Evolutionary conservation across 1,140 invertebrate species (phyloP), one percentile per base, ranked within the genome.

Genomic region (Drosophila nigromelanica): DNA sequence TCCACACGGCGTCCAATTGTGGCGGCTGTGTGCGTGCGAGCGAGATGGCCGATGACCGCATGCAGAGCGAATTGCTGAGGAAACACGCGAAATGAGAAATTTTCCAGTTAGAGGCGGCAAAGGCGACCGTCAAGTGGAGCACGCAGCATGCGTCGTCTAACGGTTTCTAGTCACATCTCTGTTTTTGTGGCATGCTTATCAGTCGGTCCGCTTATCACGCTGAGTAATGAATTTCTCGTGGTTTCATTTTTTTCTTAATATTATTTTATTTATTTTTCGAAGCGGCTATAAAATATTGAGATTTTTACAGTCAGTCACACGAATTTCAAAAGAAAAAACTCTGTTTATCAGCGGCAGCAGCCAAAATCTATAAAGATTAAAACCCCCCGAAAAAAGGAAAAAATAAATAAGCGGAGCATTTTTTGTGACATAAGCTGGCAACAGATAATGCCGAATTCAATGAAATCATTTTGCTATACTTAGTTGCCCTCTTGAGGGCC

Each of bases 61-160:
- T 43, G 39, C 48, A 62, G 58, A 61, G 37, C 15, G 12, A 74
- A 64, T 58, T 62, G 54, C 48, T 58, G 64, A 48, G 77, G 51
- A 72, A 81, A 67, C 35, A 61, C 30, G 40, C 68, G 48, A 68
- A 67, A 70, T 71, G 51, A 67, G 73, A 66, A 61, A 50, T 78
- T 82, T 87, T 70, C 78, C 75, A 86, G 82, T 87, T 82, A 63
- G 37, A 58, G 60, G 48, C 77, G 62, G 55, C 55, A 73, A 60
- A 71, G 61, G 59, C 66, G 59, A 66, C 81, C 55, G 78, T 64
- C 68, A 69, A 86, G 75, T 76, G 82, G 82, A 87, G 78, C 81
- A 67, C 70, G 72, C 78, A 27, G 70, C 63, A 48, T 68, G 51
- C 58, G 14, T 58, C 64, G 43, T 52, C 64, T 69, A 70, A 74